Evolutionary conservation across 2,888 invertebrate species (phyloP).

Genomic region (Cryptosula pallasiana): DNA sequence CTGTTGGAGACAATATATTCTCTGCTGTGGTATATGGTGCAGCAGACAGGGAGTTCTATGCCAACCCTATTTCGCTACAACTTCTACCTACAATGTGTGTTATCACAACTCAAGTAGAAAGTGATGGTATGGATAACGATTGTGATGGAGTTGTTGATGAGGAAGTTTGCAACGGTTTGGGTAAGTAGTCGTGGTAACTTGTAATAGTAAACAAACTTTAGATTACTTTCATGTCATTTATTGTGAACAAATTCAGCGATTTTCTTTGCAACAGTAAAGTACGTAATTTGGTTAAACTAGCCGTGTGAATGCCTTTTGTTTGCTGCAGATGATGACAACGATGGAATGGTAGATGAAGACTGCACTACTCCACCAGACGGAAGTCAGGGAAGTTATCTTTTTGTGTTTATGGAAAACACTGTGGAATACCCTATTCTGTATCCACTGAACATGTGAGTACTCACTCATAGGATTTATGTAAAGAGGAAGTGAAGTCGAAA

Average conservation of each 20-base stretch:
- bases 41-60: constrained; percentile 12
- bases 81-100: constrained; percentile 25
- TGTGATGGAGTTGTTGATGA: constrained; percentile 28
- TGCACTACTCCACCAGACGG: constrained; percentile 1
- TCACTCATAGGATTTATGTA: no score
- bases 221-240: no score
- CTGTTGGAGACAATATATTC: not conserved
- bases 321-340: constrained; percentile 13
- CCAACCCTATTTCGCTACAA: constrained; percentile 12
- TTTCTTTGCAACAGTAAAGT: no score
- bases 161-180: not conserved
- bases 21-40: not conserved
- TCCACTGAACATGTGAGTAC: not conserved
- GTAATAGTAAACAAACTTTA: no score
- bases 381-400: not conserved
- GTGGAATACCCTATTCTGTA: not conserved
- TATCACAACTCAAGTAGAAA: constrained; percentile 26
- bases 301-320: no score
- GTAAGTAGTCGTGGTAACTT: not conserved
- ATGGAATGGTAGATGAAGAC: constrained; percentile 34
- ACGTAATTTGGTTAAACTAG: no score
- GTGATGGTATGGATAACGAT: constrained; percentile 33
- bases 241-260: no score
- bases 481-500: no score
- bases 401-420: constrained; percentile 6